Percentiles rank a stretch among this genome's conserved stretches.
Evolutionary conservation across 2,113 vertebrate genomes (phyloP).

Genomic region (Cettia cetti): DNA sequence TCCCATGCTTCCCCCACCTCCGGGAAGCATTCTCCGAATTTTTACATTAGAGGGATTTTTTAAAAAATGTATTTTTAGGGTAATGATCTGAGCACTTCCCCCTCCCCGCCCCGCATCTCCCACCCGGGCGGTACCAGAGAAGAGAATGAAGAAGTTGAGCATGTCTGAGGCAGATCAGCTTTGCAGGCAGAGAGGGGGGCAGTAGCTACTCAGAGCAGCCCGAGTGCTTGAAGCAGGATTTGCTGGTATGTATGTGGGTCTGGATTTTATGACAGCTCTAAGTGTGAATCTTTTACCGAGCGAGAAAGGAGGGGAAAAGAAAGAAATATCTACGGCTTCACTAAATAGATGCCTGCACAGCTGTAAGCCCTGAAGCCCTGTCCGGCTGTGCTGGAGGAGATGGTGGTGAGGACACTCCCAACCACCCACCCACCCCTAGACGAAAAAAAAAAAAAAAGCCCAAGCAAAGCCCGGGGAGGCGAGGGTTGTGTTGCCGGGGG

Average conservation of each 20-base stretch:
- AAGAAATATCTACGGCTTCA: not conserved
- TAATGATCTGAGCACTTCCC: not conserved
- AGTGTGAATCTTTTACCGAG: conserved; percentile 47
- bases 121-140: conserved; percentile 21
- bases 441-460: not conserved
- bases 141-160: conserved; percentile 63
- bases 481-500: not conserved
- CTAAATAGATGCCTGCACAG: conserved; percentile 1
- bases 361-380: not conserved
- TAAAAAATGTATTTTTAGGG: conserved; percentile 21
- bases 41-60: not conserved
- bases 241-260: conserved; percentile 76
- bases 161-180: conserved; percentile 47
- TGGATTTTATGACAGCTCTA: conserved; percentile 63
- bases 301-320: not conserved
- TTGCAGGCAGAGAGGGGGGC: conserved; percentile 40
- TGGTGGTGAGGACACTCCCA: not conserved
- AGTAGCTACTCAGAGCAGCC: conserved; percentile 64
- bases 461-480: not conserved
- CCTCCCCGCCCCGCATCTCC: conserved; percentile 9
- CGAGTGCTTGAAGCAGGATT: conserved; percentile 53
- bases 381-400: not conserved
- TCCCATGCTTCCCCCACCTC: conserved; percentile 43
- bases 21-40: conserved; percentile 34
- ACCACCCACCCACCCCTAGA: not conserved